phyloP scores from a whole-genome alignment of 2,113 vertebrate genomes.

The Hemichromis elongatus region DNA sequence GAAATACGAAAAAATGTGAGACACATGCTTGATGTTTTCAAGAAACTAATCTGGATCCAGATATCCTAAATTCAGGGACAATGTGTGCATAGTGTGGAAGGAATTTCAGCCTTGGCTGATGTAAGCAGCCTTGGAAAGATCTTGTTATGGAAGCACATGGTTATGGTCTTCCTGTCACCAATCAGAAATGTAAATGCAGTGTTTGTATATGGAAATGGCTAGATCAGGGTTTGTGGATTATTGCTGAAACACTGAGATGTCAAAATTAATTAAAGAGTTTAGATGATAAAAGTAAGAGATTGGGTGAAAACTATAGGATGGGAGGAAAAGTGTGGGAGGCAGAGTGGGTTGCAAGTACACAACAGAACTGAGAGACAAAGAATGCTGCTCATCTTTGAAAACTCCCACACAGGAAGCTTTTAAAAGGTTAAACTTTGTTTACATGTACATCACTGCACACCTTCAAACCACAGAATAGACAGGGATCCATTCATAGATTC shows the following conservation, averaged over 20 bases:
- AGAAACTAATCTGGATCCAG: background rate
- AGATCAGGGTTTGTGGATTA: background rate
- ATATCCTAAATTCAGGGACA: background rate
- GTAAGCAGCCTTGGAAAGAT: background rate
- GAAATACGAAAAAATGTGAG: background rate
- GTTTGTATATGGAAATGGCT: background rate
- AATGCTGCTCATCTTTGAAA: constrained; percentile 38
- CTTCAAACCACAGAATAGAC: background rate
- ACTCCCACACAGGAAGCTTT: constrained; percentile 17
- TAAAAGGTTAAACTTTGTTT: constrained; percentile 45
- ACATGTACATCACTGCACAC: background rate
- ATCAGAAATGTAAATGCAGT: background rate
- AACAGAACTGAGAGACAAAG: constrained; percentile 56
- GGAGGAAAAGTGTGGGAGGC: background rate
- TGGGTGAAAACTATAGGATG: background rate
- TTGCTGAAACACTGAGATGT: background rate
- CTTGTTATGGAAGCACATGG: background rate
- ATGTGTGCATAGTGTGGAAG: background rate
- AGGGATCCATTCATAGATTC: background rate
- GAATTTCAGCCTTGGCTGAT: background rate
- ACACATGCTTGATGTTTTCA: background rate
- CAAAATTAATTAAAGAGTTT: background rate
- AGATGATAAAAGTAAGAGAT: accelerated
- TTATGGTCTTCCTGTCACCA: background rate
- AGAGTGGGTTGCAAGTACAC: constrained; percentile 6